Percentiles rank a stretch among this genome's conserved stretches.
Evolutionary conservation across 2,888 invertebrate genomes (phyloP).

Genomic region (Chorisops tibialis): DNA sequence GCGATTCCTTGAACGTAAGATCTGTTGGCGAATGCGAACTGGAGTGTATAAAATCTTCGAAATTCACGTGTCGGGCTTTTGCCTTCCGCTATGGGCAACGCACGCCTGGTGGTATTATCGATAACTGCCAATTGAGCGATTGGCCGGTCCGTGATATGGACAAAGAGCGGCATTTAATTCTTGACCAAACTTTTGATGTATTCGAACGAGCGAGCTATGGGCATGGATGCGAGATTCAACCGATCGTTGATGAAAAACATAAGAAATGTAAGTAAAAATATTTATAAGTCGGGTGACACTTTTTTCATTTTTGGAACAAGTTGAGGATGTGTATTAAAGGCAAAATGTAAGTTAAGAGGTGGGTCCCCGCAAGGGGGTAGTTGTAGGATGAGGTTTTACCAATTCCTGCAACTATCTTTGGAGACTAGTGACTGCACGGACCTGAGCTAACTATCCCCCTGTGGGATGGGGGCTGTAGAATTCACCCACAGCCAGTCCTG

Average conservation of each 20-base stretch:
- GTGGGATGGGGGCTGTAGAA: no score
- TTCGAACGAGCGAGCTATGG: slow-evolving; percentile 80
- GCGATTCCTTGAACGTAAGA: slow-evolving; percentile 64
- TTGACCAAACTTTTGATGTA: slow-evolving; percentile 67
- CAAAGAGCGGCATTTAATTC: slow-evolving; percentile 57
- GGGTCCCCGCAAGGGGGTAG: no score
- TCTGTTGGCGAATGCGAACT: slow-evolving; percentile 77
- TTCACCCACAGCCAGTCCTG: no score
- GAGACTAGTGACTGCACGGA: no score
- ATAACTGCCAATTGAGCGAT: slow-evolving; percentile 77
- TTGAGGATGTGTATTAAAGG: no score
- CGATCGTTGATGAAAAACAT: slow-evolving; percentile 52
- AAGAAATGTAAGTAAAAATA: slow-evolving; percentile 47
- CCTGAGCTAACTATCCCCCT: no score
- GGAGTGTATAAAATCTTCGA: slow-evolving; percentile 68
- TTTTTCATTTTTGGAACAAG: no score
- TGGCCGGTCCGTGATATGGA: slow-evolving; percentile 66
- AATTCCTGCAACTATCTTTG: no score
- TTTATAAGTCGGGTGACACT: neutral
- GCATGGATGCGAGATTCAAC: slow-evolving; percentile 73
- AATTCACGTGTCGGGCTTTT: slow-evolving; percentile 77
- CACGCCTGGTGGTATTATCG: slow-evolving; percentile 61
- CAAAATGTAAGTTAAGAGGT: no score
- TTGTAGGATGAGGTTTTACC: no score
- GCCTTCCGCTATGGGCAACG: slow-evolving; percentile 71